Evolutionary conservation across 2,797 vertebrate genomes (phyloP).

Genomic region (Malacoraja senta): DNA sequence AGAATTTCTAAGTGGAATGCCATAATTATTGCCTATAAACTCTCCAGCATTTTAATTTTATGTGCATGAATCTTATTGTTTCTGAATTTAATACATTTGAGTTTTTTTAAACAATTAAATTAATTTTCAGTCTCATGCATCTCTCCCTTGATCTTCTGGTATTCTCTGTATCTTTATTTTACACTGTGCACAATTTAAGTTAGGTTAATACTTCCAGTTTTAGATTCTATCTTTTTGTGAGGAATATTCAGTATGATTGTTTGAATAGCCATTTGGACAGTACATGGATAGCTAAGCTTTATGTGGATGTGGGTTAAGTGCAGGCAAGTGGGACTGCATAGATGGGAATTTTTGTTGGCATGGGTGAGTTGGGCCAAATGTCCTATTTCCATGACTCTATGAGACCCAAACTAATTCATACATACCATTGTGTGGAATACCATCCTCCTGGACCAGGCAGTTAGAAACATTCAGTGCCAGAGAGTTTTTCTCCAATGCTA

Average conservation of each 20-base stretch:
- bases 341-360: no score
- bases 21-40: not conserved
- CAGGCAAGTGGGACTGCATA: no score
- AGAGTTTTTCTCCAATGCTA: not conserved
- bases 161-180: not conserved
- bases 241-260: not conserved
- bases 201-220: not conserved
- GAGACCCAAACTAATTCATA: not conserved
- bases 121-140: not conserved
- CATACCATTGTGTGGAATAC: not conserved
- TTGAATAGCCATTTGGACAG: not conserved
- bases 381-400: no score
- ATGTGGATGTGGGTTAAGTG: no score
- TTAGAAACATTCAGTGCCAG: not conserved
- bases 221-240: not conserved
- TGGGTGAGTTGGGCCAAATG: no score
- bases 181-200: not conserved
- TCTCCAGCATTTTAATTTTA: not conserved
- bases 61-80: not conserved
- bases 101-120: not conserved
- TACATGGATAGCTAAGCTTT: no score
- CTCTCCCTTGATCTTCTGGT: not conserved
- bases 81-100: not conserved
- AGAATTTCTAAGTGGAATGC: not conserved
- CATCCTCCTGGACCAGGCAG: not conserved